Base-by-base conservation (phyloP, 2,797 vertebrate genomes). In the Chelidonichthys spinosus region DNA sequence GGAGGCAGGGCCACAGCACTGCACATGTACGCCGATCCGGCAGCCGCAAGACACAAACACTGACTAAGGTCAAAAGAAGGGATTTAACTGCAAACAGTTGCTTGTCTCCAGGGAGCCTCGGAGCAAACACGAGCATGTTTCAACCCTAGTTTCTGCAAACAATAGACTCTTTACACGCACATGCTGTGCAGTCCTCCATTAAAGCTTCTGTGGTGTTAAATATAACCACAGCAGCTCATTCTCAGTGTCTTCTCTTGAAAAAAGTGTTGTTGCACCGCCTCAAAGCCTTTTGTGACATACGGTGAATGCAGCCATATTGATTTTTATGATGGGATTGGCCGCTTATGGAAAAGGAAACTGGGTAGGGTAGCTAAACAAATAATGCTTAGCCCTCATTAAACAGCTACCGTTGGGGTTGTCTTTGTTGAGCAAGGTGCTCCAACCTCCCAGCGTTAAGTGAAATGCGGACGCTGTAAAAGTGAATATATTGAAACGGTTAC, bases 1-100 rank as follows among this genome's bases (percentile, higher is more conserved):
- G 75, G 76, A 83, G 72, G 79, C 79, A 76, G 82, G 79, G 84
- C 79, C 75, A 76, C 62, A 72, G 74, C 73, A 60, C 80, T 81
- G 75, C 67, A 79, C 86, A 83, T 61, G 75, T 7, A 69, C 62
- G 15, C 72, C 66, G 79, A 63, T 25, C 79, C 37, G 1, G 80
- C 63, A 84, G 83, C 84, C 33, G 17, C 63, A 81, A 82, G 66
- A 76, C 80, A 89, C 47, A 68, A 72, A 80, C 74, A 83, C 55
- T 54, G 69, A 80, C 64, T 84, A 66, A 72, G 77, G 83, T 81
- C 81, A 82, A 37, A 6, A 37, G 65, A 4, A 44, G 81, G 72
- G 62, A 78, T 78, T 78, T 33, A 75, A 42, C 81, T 66, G 64
- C 68, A 63, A 79, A 61, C 59, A 56, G 56, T 39, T 64, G 35